Conservation (phyloP, 2,888 invertebrate genomes). For the Sesamia inferens region DNA sequence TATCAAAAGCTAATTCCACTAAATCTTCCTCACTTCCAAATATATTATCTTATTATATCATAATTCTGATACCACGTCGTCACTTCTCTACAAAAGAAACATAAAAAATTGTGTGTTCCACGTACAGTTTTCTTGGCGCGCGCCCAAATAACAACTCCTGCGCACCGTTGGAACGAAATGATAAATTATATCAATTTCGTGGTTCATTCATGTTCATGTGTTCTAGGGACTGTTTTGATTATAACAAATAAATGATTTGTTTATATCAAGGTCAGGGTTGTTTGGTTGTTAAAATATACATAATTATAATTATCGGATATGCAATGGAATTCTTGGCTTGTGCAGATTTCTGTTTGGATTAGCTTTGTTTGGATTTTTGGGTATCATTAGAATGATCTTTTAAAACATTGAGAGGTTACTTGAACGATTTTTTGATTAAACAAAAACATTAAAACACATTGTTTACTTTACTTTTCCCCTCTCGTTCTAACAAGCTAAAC, state of each 20-base stretch:
- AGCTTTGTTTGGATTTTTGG: background rate
- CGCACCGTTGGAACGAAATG: conserved; percentile 41
- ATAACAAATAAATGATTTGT: conserved; percentile 28
- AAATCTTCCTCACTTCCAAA: background rate
- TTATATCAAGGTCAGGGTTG: conserved; percentile 44
- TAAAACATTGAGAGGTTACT: no score
- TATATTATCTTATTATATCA: conserved; percentile 44
- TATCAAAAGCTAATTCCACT: conserved; percentile 25
- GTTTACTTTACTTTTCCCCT: no score
- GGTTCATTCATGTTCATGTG: conserved; percentile 52
- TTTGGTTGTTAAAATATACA: conserved; percentile 1
- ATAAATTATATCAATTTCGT: conserved; percentile 51
- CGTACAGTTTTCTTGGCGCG: conserved; percentile 46
- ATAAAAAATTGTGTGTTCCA: conserved; percentile 23
- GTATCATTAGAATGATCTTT: background rate
- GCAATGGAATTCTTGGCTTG: background rate
- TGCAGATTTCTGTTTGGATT: background rate
- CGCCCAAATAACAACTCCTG: conserved; percentile 46
- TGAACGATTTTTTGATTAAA: no score
- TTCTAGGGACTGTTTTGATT: conserved; percentile 39
- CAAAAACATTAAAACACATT: no score
- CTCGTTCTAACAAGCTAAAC: no score
- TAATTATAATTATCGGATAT: background rate
- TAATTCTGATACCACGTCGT: conserved; percentile 38
- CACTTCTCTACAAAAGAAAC: conserved; percentile 53